Percentiles rank a stretch among this genome's conserved stretches.
Conservation (phyloP, 64 coral and sea anemone species). For the Pocillopora damicornis region DNA sequence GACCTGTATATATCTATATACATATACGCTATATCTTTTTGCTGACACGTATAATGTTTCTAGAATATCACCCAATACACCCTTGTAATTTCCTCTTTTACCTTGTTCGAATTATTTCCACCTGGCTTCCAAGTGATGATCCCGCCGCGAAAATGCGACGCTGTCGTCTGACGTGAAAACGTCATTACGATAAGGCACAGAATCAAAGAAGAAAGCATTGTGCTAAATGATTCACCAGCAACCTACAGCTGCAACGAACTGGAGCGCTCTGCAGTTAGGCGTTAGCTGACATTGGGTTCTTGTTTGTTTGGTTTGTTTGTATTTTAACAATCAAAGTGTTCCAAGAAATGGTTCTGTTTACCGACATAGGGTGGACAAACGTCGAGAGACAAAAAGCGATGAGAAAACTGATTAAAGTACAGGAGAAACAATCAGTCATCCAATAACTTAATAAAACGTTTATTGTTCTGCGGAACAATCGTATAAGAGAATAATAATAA, state of each 20-base stretch:
- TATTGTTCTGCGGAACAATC: too few relatives aligned
- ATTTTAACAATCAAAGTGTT: neutral
- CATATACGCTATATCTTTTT: too few relatives aligned
- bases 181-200: neutral
- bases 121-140: constrained; percentile 24
- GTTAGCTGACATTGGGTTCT: neutral
- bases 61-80: neutral
- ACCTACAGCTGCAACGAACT: constrained; percentile 1
- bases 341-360: neutral
- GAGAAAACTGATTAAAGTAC: too few relatives aligned
- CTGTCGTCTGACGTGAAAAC: constrained; percentile 1
- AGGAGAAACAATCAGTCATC: too few relatives aligned
- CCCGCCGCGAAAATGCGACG: constrained; percentile 28
- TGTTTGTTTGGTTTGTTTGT: neutral
- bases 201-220: constrained; percentile 3
- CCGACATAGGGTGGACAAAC: neutral
- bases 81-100: neutral
- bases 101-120: constrained; percentile 23
- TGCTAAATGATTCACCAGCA: neutral
- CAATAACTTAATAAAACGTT: too few relatives aligned
- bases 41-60: neutral
- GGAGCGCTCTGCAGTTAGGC: neutral
- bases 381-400: too few relatives aligned
- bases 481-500: too few relatives aligned
- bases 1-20: too few relatives aligned